Base-by-base conservation (phyloP, 2,113 vertebrate genomes). In the Chamaea fasciata region DNA sequence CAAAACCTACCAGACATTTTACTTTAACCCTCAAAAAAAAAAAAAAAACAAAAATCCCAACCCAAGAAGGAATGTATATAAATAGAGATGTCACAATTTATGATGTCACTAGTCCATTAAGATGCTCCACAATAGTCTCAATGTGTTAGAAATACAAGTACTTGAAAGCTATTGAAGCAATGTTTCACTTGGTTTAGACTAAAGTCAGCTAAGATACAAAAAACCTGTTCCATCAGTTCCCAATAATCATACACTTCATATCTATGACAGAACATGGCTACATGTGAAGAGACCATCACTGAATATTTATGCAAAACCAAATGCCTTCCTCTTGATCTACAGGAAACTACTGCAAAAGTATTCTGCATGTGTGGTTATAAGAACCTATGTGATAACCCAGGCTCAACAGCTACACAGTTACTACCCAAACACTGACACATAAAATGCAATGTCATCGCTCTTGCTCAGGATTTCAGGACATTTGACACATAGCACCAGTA, bases 1-100 rank as follows among this genome's bases (percentile, higher is more conserved):
- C 94, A 97, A 95, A 96, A 96, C 95, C 97, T 97, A 97, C 93
- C 96, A 96, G 93, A 95, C 95, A 96, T 96, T 96, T 90, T 75
- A 94, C 82, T 97, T 94, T n/a, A 96, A 96, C 60, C 77, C 69
- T 94, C 55, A 80, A n/a, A 47, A 75, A 92, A 50, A 15, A 49
- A 26, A 26, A 14, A 24, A 44, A 18, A 44, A 44, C 3, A 17
- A 59, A 76, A 83, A 68, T n/a, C 11, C 46, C 47, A 90, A 53
- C 60, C 75, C 85, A 87, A 94, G 50, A 52, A 96, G 82, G 88
- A 96, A 95, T n/a, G 83, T 94, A 96, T 94, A 94, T 70, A 95
- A 80, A 83, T 71, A 6, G 10, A 87, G 87, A 75, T 91, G 71
- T 82, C 91, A 96, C 89, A 83, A 55, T 67, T 74, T 75, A 81